Evolutionary conservation across 2,113 vertebrate species (phyloP).

Genomic region (Hemibagrus wyckioides): DNA sequence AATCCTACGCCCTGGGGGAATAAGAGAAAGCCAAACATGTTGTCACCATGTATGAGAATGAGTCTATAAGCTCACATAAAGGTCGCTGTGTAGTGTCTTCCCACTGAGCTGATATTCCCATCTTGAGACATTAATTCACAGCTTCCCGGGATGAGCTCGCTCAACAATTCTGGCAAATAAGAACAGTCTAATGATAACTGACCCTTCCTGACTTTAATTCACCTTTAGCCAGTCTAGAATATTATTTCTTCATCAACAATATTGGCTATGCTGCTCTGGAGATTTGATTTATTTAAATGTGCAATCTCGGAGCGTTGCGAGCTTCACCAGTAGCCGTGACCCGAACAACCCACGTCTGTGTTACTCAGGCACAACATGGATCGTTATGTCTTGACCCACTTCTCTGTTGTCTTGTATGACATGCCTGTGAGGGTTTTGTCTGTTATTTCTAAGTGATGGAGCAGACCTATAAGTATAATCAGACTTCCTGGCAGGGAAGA

Average conservation of each 20-base stretch:
- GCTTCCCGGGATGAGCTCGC: conserved; percentile 58
- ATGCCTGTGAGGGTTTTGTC: conserved; percentile 56
- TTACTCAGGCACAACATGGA: conserved; percentile 61
- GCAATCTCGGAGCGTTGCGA: conserved; percentile 74
- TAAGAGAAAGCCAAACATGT: conserved; percentile 29
- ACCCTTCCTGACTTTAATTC: neutral
- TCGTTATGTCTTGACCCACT: conserved; percentile 62
- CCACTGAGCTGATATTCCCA: neutral
- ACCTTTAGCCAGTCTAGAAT: conserved; percentile 62
- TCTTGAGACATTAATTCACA: conserved; percentile 64
- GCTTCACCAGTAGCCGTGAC: conserved; percentile 63
- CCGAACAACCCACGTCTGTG: conserved; percentile 62
- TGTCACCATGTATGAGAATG: conserved; percentile 19
- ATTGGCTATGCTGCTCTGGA: conserved; percentile 60
- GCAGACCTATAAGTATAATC: conserved; percentile 49
- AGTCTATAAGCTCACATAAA: conserved; percentile 14
- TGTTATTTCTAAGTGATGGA: conserved; percentile 67
- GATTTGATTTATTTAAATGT: conserved; percentile 80
- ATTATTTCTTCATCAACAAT: conserved; percentile 64
- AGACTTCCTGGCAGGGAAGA: conserved; percentile 55
- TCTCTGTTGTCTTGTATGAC: conserved; percentile 64
- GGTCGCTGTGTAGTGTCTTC: neutral
- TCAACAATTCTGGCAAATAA: neutral
- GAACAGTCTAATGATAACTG: neutral
- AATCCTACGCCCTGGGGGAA: conserved; percentile 9